Conservation (phyloP, 2,113 vertebrate species). For the Pituophis catenifer region DNA sequence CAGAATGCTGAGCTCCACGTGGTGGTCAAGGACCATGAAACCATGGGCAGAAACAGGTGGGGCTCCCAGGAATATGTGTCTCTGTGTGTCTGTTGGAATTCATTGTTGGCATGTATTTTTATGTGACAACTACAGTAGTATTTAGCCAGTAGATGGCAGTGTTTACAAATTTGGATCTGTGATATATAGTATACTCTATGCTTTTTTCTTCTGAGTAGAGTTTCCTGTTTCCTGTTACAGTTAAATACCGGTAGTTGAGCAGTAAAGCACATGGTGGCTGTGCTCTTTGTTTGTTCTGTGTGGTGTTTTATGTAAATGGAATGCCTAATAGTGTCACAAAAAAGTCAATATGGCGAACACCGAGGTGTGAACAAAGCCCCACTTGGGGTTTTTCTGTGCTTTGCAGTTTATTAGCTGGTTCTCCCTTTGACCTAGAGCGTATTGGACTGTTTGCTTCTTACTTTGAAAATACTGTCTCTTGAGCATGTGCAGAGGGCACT, state of each 20-base stretch:
- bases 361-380: background rate
- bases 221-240: too few relatives aligned
- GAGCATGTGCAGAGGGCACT: background rate
- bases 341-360: background rate
- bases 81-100: background rate
- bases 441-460: background rate
- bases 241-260: too few relatives aligned
- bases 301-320: too few relatives aligned
- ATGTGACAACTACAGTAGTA: too few relatives aligned
- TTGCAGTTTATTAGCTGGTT: background rate
- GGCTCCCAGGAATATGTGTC: background rate
- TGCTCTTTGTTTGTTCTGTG: too few relatives aligned
- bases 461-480: background rate
- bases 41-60: slow-evolving; percentile 93
- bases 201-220: too few relatives aligned
- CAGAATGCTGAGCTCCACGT: slow-evolving; percentile 82
- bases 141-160: too few relatives aligned
- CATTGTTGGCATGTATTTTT: too few relatives aligned
- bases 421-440: background rate
- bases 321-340: background rate
- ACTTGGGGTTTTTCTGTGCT: background rate
- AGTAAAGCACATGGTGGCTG: too few relatives aligned
- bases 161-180: too few relatives aligned
- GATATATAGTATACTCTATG: too few relatives aligned
- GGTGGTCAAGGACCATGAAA: slow-evolving; percentile 95